A percentile compares a stretch with the other conserved stretches of the same genome.
Evolutionary conservation across 2,797 vertebrate genomes (phyloP).

Genomic region (Cryptoprocta ferox): DNA sequence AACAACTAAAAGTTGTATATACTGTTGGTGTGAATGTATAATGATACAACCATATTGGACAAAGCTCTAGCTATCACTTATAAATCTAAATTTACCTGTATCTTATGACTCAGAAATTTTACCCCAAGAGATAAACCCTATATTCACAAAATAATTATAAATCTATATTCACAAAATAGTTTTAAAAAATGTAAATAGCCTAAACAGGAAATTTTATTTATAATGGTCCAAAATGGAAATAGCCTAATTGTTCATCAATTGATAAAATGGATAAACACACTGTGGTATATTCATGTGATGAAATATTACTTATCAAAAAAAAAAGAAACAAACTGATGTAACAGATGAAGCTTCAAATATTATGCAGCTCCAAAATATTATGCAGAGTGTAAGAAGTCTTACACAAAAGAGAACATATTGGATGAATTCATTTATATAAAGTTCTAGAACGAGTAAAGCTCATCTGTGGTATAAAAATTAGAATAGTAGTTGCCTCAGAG

Average conservation of each 20-base stretch:
- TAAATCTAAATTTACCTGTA: neutral
- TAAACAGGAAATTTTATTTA: neutral
- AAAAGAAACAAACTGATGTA: neutral
- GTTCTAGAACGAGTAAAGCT: neutral
- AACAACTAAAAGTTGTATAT: neutral
- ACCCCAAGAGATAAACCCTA: neutral
- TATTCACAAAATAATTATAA: neutral
- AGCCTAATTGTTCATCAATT: neutral
- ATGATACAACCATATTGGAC: neutral
- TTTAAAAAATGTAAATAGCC: neutral
- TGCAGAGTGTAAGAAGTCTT: neutral
- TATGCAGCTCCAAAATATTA: neutral
- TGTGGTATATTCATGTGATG: neutral
- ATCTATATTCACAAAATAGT: neutral
- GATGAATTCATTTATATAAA: neutral
- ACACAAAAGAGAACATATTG: neutral
- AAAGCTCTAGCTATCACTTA: neutral
- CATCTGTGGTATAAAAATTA: neutral
- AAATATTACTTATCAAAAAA: neutral
- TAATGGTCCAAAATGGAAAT: neutral
- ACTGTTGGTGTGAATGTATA: neutral
- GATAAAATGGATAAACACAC: neutral
- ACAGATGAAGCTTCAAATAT: neutral
- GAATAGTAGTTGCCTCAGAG: neutral
- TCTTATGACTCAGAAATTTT: neutral